Evolutionary conservation across 2,113 vertebrate genomes (phyloP).

Genomic region (Dicentrarchus labrax): DNA sequence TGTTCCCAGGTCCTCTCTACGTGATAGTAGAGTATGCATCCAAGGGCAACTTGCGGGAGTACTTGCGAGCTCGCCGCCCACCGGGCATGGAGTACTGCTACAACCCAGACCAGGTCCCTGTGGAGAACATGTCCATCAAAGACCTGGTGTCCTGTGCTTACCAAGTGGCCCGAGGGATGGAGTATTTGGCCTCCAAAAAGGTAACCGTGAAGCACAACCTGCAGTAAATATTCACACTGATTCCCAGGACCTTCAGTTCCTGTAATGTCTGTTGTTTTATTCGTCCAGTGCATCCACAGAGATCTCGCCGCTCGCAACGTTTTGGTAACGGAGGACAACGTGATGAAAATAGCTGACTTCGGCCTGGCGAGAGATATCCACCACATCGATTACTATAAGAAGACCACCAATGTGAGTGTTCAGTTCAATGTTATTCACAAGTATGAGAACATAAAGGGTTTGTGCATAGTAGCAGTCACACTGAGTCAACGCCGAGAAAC

Average conservation of each 20-base stretch:
- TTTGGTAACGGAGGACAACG: conserved; percentile 95
- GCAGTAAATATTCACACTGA: background rate
- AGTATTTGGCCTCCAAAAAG: conserved; percentile 98
- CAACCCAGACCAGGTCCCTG: conserved; percentile 91
- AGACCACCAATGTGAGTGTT: conserved; percentile 94
- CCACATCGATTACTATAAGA: conserved; percentile 99
- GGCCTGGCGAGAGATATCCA: conserved; percentile 98
- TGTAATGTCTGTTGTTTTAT: conserved; percentile 20
- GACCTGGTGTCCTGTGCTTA: conserved; percentile 97
- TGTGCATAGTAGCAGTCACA: too few relatives aligned
- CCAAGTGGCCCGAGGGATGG: conserved; percentile 98
- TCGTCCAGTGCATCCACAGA: conserved; percentile 94
- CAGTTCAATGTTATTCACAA: background rate
- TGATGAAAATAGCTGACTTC: conserved; percentile 99
- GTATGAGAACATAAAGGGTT: too few relatives aligned
- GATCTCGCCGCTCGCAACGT: conserved; percentile 97
- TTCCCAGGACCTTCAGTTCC: background rate
- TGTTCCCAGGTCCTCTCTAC: conserved; percentile 90
- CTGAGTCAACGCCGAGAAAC: too few relatives aligned
- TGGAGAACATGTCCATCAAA: conserved; percentile 96
- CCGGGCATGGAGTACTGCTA: conserved; percentile 98
- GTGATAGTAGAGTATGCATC: conserved; percentile 97
- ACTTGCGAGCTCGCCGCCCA: conserved; percentile 93
- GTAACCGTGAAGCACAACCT: conserved; percentile 71
- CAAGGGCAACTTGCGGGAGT: conserved; percentile 96